Evolutionary conservation across 2,113 vertebrate species (phyloP).

Genomic region (Esox niger): DNA sequence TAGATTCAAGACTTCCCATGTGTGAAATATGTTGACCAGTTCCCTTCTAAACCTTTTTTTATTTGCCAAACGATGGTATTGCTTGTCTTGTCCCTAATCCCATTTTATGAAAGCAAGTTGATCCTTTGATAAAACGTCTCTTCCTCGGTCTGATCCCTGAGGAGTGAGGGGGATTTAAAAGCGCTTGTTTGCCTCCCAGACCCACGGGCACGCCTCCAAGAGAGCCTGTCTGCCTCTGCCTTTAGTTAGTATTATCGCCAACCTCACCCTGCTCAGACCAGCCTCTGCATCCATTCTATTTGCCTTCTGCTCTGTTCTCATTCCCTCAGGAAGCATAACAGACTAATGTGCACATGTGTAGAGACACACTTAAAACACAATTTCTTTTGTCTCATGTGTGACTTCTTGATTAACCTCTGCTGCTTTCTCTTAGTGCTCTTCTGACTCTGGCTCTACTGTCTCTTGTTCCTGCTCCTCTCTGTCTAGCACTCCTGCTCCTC

Average conservation of each 20-base stretch:
- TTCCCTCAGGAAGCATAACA: conserved; percentile 26
- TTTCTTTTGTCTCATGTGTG: conserved; percentile 4
- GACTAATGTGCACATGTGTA: conserved; percentile 36
- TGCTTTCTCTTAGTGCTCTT: no score
- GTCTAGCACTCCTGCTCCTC: background rate
- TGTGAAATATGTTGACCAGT: no score
- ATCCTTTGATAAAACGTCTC: conserved; percentile 33
- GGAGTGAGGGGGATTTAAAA: conserved; percentile 17
- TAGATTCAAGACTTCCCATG: no score
- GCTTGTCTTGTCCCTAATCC: conserved; percentile 33
- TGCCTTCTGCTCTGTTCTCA: conserved; percentile 25
- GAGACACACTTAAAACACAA: conserved; percentile 11
- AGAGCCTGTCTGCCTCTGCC: conserved; percentile 11
- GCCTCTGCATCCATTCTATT: conserved; percentile 11
- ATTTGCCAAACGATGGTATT: background rate
- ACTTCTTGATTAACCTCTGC: no score
- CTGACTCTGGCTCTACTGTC: background rate
- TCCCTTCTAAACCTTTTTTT: no score
- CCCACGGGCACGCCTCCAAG: conserved; percentile 26
- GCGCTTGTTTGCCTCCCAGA: conserved; percentile 12
- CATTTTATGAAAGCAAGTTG: conserved; percentile 33
- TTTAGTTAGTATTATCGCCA: conserved; percentile 30
- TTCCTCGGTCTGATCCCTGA: conserved; percentile 23
- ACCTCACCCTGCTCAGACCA: conserved; percentile 18
- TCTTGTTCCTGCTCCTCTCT: background rate